Base-by-base conservation (phyloP, 2,888 invertebrate species). In the Boloria selene region DNA sequence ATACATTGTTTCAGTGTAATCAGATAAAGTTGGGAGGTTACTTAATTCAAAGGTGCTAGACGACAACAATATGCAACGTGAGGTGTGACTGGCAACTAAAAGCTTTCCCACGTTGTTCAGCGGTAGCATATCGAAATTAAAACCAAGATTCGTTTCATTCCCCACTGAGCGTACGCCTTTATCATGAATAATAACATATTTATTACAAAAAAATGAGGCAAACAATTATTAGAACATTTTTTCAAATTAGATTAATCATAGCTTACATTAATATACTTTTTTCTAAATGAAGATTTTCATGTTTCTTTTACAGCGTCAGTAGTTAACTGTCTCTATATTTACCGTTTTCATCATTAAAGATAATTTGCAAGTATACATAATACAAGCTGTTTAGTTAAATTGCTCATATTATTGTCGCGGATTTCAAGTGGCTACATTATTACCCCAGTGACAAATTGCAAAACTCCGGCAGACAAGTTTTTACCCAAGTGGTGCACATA, bases 401-500 rank as follows among this genome's bases (percentile, higher is more conserved):
- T 61, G 52, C 49, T 61, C 17, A 51, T 52, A 42, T 61, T 38
- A 55, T 38, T 51, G 53, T 58, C 52, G 58, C 53, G 26, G 53
- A 51, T 64, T 67, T 64, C 64, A 56, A 67, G 42, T 17, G 18
- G 26, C 50, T 42, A 16, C 44, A 55, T 31, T 45, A 69, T 58
- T 52, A 64, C 31, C 54, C 47, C 59, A 74, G 73, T 74, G 75
- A 74, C 74, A 74, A 64, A 71, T 88, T 87, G 81, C 85, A 79
- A 83, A 83, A 88, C 77, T 73, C 74, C 70, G 80, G 71, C 71
- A 81, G 83, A 83, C 79, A 80, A 78, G 79, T 82, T 85, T 85
- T 88, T 85, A 80, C 85, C 81, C 84, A 86, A 84, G 79, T 81
- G 79, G 76, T 75, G 79, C 79, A 80, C 78, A 79, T 83, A 81